Percentiles rank a stretch among this genome's conserved stretches.
Conservation (phyloP, 2,113 vertebrate species). For the Spheniscus mendiculus region DNA sequence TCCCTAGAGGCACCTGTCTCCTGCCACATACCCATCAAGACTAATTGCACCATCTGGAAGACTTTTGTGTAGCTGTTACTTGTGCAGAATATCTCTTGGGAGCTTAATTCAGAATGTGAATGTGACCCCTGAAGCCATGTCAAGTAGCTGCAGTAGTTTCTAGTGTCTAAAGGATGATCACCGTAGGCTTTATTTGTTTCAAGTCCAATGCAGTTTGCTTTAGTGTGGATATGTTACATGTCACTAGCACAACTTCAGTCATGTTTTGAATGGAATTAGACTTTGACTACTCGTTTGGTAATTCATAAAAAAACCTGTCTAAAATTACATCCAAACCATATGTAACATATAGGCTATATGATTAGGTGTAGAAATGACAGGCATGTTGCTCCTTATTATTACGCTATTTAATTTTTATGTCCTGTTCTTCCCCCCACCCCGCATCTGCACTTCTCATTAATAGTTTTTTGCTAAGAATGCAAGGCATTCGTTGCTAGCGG, state of each 20-base stretch:
- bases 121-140: slow-evolving; percentile 77
- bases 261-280: slow-evolving; percentile 55
- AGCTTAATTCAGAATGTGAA: slow-evolving; percentile 55
- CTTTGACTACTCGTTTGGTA: slow-evolving; percentile 28
- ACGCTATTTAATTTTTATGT: not conserved
- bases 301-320: slow-evolving; percentile 26
- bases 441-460: not conserved
- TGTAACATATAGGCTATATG: not conserved
- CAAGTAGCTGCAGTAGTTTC: slow-evolving; percentile 60
- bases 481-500: not conserved
- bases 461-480: not conserved
- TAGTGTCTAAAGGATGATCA: slow-evolving; percentile 63
- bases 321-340: not conserved
- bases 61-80: slow-evolving; percentile 64
- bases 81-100: slow-evolving; percentile 49
- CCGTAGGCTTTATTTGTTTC: slow-evolving; percentile 68
- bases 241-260: slow-evolving; percentile 47
- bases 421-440: not conserved
- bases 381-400: not conserved
- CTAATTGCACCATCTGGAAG: slow-evolving; percentile 78
- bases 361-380: not conserved
- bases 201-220: slow-evolving; percentile 53
- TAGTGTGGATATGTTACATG: not conserved
- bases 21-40: slow-evolving; percentile 76
- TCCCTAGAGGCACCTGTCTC: slow-evolving; percentile 62